Evolutionary conservation across 2,113 vertebrate species (phyloP).

Genomic region (Theristicus caerulescens): DNA sequence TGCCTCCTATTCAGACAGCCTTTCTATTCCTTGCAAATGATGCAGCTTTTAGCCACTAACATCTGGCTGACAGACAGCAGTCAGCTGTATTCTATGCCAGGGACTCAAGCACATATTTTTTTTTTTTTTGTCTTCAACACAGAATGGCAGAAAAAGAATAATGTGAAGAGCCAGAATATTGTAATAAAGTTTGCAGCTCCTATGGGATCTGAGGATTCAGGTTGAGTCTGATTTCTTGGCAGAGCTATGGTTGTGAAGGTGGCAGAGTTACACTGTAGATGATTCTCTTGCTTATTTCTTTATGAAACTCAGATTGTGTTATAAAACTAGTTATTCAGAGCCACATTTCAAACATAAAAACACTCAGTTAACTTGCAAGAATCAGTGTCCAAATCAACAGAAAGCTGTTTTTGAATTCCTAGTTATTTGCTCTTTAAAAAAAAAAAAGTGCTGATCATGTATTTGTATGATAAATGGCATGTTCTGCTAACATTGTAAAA

Average conservation of each 20-base stretch:
- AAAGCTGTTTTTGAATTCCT: background rate
- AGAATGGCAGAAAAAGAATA: background rate
- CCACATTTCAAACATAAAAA: background rate
- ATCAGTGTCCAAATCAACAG: background rate
- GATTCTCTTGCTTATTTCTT: background rate
- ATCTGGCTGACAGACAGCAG: constrained; percentile 8
- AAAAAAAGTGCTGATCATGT: accelerated
- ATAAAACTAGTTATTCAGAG: background rate
- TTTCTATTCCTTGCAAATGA: background rate
- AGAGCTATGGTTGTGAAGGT: background rate
- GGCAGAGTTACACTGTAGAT: background rate
- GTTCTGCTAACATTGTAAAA: background rate
- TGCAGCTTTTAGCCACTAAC: background rate
- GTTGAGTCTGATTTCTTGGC: background rate
- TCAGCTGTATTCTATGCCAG: background rate
- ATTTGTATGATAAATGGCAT: background rate
- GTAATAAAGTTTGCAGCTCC: background rate
- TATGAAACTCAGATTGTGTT: background rate
- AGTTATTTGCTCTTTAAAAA: background rate
- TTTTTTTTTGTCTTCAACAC: background rate
- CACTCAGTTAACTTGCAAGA: background rate
- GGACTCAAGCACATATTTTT: background rate
- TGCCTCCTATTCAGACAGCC: background rate
- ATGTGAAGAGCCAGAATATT: background rate
- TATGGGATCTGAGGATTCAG: background rate